Conservation (phyloP, 1,140 invertebrate genomes). For the Halictus rubicundus region DNA sequence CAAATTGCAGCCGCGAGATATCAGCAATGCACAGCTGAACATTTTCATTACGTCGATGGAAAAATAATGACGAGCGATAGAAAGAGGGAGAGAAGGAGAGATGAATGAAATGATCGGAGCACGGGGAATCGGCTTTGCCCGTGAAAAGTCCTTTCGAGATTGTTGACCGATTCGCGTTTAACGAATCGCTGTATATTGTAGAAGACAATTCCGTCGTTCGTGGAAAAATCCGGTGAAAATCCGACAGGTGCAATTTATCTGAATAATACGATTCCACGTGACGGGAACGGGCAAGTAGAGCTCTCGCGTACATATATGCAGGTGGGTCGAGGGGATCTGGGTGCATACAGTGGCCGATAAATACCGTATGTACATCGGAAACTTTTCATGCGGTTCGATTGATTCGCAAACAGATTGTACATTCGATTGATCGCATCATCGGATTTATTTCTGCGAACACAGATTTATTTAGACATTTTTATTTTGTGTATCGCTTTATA, state of each 20-base stretch:
- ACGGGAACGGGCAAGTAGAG: constrained; percentile 27
- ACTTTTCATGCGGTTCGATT: too few species aligned
- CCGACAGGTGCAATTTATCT: constrained; percentile 69
- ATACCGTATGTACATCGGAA: constrained; percentile 70
- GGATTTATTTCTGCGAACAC: too few species aligned
- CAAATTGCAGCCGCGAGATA: neutral
- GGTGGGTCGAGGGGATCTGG: constrained; percentile 53
- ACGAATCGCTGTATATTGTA: constrained; percentile 58
- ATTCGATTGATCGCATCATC: too few species aligned
- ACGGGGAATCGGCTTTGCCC: neutral
- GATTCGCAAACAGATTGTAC: too few species aligned
- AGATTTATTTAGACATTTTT: too few species aligned
- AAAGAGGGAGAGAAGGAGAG: constrained; percentile 34
- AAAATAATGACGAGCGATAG: constrained; percentile 45
- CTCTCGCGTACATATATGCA: neutral
- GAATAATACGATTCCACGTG: constrained; percentile 72
- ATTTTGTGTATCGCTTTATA: too few species aligned
- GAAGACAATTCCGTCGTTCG: constrained; percentile 67
- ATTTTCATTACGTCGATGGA: constrained; percentile 47
- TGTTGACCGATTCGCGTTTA: constrained; percentile 48
- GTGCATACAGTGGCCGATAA: constrained; percentile 70
- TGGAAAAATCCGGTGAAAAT: constrained; percentile 60
- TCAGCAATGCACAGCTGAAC: constrained; percentile 23
- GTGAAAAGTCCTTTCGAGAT: constrained; percentile 41
- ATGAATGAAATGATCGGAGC: neutral